Evolutionary conservation across 2,888 invertebrate species (phyloP).

Genomic region (Cantharis nigra): DNA sequence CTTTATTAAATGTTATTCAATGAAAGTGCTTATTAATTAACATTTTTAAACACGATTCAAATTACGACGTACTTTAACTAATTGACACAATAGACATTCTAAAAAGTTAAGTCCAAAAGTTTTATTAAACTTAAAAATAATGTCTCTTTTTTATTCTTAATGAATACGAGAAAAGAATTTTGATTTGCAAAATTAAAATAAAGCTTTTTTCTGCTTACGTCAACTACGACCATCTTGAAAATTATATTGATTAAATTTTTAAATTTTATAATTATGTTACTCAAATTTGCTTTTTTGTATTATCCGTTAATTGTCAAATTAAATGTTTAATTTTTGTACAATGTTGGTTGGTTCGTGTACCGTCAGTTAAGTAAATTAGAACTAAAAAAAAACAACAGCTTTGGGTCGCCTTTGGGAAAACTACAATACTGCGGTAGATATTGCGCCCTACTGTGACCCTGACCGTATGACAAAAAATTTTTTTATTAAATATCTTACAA

Average conservation of each 20-base stretch:
- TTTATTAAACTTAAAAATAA: conserved; percentile 11
- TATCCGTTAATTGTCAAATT: not conserved
- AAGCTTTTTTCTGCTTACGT: not conserved
- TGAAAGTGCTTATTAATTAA: not conserved
- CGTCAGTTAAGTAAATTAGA: not conserved
- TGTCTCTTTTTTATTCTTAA: conserved; percentile 10
- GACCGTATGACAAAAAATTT: not conserved
- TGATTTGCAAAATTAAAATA: conserved; percentile 8
- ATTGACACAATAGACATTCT: conserved; percentile 17
- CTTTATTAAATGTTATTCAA: not conserved
- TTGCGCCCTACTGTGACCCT: not conserved
- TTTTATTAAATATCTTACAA: not conserved
- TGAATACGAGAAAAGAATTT: conserved; percentile 12
- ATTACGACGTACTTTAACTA: conserved; percentile 11
- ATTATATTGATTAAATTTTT: not conserved
- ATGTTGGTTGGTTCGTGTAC: not conserved
- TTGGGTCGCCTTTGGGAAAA: not conserved
- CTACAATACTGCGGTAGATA: not conserved
- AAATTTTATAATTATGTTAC: not conserved
- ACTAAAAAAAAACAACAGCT: not conserved
- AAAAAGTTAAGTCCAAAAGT: conserved; percentile 10
- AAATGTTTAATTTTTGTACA: not conserved
- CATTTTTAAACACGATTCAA: not conserved
- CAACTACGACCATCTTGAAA: not conserved
- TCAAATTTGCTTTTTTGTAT: not conserved